These are phyloP conservation scores for Chydorus sphaericus DNA, from an alignment of 2,888 invertebrate genomes.

Conservation along the genomic window DNA sequence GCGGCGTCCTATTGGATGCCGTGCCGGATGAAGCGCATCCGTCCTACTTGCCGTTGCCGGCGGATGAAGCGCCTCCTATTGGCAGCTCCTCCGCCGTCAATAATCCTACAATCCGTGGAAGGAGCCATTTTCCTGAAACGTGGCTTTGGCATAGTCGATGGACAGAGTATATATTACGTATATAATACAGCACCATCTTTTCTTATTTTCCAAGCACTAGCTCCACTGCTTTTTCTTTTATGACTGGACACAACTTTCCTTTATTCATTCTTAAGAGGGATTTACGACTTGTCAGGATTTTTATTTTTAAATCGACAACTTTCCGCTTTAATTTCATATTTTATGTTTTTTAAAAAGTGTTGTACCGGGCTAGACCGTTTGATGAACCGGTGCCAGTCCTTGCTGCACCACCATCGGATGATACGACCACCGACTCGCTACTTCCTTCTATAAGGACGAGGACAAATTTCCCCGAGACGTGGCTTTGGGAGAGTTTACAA, in stretches of 20 bases:
- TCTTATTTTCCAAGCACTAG: neutral
- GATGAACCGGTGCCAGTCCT: neutral
- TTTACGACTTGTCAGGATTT: neutral
- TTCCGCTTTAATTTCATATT: too few species aligned
- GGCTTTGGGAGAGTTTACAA: constrained; percentile 43
- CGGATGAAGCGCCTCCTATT: neutral
- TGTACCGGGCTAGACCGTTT: constrained; percentile 35
- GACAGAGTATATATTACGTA: too few species aligned
- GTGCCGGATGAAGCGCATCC: neutral
- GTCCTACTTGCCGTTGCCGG: neutral
- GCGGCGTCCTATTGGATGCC: neutral
- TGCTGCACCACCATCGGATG: neutral
- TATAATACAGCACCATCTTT: neutral
- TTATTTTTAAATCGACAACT: too few species aligned
- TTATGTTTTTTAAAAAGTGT: constrained; percentile 28
- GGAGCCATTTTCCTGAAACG: constrained; percentile 54
- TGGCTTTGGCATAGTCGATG: constrained; percentile 33
- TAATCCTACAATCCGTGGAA: constrained; percentile 26
- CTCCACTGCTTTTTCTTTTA: too few species aligned
- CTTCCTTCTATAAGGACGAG: constrained; percentile 30
- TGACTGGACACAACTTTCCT: too few species aligned
- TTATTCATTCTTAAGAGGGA: neutral
- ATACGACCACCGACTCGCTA: neutral
- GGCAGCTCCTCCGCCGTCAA: too few species aligned
- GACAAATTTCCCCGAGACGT: constrained; percentile 55